Evolutionary conservation across 1,140 invertebrate species (phyloP).

Genomic region (Ostrea edulis): DNA sequence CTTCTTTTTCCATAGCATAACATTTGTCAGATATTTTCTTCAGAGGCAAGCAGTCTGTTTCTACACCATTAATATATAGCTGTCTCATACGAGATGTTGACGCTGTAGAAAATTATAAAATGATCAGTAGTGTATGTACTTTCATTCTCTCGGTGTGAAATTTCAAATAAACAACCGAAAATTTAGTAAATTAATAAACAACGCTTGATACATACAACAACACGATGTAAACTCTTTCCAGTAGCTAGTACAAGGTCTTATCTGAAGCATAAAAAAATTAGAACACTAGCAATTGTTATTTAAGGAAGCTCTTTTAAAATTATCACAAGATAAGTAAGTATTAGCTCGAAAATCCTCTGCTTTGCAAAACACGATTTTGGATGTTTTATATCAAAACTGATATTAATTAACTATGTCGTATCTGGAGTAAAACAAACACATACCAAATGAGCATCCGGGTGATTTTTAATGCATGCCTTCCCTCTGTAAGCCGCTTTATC

Average conservation of each 20-base stretch:
- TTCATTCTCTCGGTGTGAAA: not conserved
- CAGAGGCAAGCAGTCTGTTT: not conserved
- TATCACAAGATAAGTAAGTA: not conserved
- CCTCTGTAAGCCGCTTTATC: not conserved
- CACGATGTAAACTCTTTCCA: conserved; percentile 17
- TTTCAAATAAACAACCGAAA: not conserved
- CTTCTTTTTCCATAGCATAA: not conserved
- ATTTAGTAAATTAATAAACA: not conserved
- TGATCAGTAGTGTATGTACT: not conserved
- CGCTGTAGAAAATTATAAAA: not conserved
- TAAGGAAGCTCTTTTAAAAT: too few relatives aligned
- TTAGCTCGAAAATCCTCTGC: conserved; percentile 17
- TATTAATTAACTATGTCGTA: not conserved
- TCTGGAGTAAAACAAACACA: not conserved
- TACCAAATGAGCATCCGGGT: not conserved
- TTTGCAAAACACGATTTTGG: not conserved
- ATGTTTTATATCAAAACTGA: not conserved
- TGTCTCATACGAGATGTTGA: not conserved
- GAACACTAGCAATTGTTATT: not conserved
- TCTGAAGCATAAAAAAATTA: not conserved
- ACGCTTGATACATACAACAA: not conserved
- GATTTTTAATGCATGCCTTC: not conserved
- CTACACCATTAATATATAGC: not conserved
- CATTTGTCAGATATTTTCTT: not conserved
- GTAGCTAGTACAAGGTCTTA: not conserved